Conservation (phyloP, 2,888 invertebrate species). For the Lacanobia oleracea region DNA sequence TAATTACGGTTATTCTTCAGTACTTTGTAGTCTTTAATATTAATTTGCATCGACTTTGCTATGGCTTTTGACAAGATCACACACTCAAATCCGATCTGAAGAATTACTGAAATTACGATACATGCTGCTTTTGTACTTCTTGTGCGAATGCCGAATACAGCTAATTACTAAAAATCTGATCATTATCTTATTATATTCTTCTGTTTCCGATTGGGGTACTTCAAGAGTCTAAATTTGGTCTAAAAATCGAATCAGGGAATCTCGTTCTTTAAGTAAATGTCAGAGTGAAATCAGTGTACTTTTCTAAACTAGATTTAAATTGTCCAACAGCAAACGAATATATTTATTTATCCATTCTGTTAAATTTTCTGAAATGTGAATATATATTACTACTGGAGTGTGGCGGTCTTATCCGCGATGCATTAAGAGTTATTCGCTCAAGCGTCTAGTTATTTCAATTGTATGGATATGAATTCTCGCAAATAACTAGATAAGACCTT, state of each 20-base stretch:
- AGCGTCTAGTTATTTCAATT: neutral
- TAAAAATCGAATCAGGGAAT: no score
- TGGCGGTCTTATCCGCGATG: constrained; percentile 4
- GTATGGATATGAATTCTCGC: constrained; percentile 11
- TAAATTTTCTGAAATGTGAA: constrained; percentile 13
- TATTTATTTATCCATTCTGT: constrained; percentile 20
- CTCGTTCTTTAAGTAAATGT: neutral
- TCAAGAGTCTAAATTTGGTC: neutral
- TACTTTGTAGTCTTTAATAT: no score
- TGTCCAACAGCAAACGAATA: neutral
- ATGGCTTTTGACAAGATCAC: neutral
- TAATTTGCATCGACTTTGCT: accelerated
- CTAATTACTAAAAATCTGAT: neutral
- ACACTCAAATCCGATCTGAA: neutral
- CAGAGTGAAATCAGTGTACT: neutral
- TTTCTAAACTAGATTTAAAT: neutral
- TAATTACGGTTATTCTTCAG: no score
- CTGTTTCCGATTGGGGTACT: neutral
- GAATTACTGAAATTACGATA: neutral
- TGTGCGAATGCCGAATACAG: no score
- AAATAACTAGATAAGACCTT: neutral
- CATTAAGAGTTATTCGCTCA: constrained; percentile 3
- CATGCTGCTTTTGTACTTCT: neutral
- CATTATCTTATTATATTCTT: neutral
- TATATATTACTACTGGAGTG: neutral